Conservation (phyloP, 2,888 invertebrate species). For the Drosophila mulleri region DNA sequence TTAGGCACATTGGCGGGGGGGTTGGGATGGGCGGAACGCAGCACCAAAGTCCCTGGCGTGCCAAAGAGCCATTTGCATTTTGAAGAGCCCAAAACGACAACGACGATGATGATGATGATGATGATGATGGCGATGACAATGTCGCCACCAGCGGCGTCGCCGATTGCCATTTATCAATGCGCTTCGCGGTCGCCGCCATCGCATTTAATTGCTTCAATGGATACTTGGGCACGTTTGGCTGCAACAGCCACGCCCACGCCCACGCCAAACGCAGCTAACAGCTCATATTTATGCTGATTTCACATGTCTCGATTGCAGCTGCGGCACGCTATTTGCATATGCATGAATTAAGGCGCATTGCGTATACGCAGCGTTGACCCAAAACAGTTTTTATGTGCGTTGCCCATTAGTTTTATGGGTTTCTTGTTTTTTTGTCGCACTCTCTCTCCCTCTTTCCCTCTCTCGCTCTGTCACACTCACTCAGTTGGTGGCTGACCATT, state of each 20-base stretch:
- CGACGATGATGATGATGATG: slow-evolving; percentile 25
- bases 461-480: not conserved
- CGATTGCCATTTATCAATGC: slow-evolving; percentile 76
- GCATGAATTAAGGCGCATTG: slow-evolving; percentile 50
- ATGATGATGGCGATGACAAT: slow-evolving; percentile 34
- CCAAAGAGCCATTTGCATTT: slow-evolving; percentile 76
- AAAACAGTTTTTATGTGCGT: slow-evolving; percentile 39
- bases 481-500: slow-evolving; percentile 13
- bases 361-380: slow-evolving; percentile 68
- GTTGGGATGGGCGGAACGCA: not conserved
- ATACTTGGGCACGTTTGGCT: slow-evolving; percentile 71
- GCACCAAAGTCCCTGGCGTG: slow-evolving; percentile 56
- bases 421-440: slow-evolving; percentile 2
- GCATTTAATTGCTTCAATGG: slow-evolving; percentile 71
- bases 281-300: slow-evolving; percentile 58
- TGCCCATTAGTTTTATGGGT: slow-evolving; percentile 62
- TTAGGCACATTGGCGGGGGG: slow-evolving; percentile 53
- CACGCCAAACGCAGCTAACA: not conserved
- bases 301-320: slow-evolving; percentile 35
- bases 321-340: slow-evolving; percentile 34
- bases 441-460: not conserved
- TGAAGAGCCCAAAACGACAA: slow-evolving; percentile 57
- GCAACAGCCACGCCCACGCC: slow-evolving; percentile 1
- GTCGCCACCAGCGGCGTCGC: slow-evolving; percentile 39
- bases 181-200: slow-evolving; percentile 44